phyloP scores from a whole-genome alignment of 2,888 invertebrate genomes.

The Allacma fusca region DNA sequence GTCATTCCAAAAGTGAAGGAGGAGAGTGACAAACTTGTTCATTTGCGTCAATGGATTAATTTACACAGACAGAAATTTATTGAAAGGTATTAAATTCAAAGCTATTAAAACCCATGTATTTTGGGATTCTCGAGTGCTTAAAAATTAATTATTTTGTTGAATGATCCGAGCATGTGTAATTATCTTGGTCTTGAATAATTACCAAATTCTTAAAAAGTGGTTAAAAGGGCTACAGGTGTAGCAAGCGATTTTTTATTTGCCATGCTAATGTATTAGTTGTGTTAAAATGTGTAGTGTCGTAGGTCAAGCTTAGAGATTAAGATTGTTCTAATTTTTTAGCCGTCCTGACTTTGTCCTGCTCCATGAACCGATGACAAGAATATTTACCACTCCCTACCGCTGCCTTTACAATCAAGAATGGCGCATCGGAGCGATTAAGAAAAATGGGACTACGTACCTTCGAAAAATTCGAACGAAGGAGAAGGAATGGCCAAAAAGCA shows the following conservation, averaged over 20 bases:
- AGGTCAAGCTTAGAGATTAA: too few species aligned
- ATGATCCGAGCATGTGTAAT: too few species aligned
- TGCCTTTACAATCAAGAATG: conserved; percentile 72
- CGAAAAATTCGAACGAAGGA: conserved; percentile 45
- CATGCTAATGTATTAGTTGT: too few species aligned
- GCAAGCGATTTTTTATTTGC: too few species aligned
- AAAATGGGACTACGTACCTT: conserved; percentile 64
- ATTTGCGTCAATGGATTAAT: background rate
- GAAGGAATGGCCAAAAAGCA: too few species aligned
- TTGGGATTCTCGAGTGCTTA: too few species aligned
- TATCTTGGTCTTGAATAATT: too few species aligned
- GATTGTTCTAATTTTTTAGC: conserved; percentile 37
- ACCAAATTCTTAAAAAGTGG: too few species aligned
- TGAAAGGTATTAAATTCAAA: background rate
- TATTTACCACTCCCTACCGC: conserved; percentile 75
- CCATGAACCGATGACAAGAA: conserved; percentile 74
- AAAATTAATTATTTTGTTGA: too few species aligned
- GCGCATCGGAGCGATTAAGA: conserved; percentile 74
- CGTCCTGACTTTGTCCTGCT: conserved; percentile 72
- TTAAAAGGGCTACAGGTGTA: too few species aligned
- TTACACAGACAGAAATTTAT: background rate
- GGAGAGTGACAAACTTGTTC: background rate
- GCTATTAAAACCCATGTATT: too few species aligned
- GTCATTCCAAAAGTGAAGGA: background rate
- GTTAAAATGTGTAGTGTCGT: too few species aligned